These are phyloP conservation scores for Neotoxoptera formosana DNA, from an alignment of 1,140 invertebrate species.

Conservation along the genomic window DNA sequence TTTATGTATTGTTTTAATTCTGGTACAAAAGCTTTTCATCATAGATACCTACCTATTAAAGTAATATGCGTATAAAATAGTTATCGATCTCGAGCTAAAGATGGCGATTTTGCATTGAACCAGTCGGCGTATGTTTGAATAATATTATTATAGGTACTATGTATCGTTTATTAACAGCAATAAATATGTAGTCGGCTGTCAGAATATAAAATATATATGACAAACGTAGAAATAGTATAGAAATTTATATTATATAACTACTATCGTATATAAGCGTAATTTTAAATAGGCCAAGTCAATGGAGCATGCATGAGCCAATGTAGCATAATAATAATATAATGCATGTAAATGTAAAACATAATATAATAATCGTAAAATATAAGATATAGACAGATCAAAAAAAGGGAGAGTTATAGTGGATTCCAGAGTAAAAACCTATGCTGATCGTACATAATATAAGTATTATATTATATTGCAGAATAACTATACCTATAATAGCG, in stretches of 20 bases:
- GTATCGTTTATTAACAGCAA: background rate
- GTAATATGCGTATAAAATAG: background rate
- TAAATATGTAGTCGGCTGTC: background rate
- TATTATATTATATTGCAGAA: background rate
- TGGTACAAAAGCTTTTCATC: background rate
- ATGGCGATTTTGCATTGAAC: background rate
- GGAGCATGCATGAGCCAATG: background rate
- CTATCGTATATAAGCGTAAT: background rate
- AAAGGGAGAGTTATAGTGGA: background rate
- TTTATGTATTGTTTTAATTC: background rate
- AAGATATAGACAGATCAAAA: background rate
- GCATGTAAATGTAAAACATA: background rate
- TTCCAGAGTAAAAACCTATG: background rate
- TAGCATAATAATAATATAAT: background rate
- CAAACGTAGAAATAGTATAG: background rate
- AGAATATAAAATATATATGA: background rate
- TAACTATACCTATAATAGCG: no score
- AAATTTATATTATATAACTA: background rate
- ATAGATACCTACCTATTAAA: no score
- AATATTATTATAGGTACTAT: background rate
- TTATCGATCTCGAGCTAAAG: background rate
- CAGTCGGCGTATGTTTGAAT: background rate
- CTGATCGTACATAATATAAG: background rate
- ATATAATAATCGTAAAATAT: background rate
- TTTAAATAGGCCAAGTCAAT: background rate